Percentiles rank a stretch among this genome's conserved stretches.
phyloP scores from a whole-genome alignment of 2,888 invertebrate species.

The Dicranocentrus wangi region DNA sequence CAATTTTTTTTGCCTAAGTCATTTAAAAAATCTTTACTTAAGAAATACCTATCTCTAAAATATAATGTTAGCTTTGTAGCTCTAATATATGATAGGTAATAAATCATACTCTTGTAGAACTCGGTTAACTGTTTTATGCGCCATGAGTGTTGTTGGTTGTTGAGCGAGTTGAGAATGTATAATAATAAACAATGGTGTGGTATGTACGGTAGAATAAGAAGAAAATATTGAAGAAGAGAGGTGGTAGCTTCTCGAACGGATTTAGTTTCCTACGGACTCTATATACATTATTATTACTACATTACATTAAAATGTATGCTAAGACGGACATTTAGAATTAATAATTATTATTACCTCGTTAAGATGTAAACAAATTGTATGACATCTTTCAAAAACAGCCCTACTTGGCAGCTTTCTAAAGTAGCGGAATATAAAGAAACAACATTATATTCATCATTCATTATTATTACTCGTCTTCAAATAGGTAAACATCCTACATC shows the following conservation, averaged over 20 bases:
- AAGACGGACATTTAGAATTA: no score
- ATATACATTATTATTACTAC: no score
- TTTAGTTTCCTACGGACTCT: neutral
- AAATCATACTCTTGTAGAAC: no score
- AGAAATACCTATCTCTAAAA: neutral
- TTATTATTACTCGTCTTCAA: slow-evolving; percentile 8
- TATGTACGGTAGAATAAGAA: no score
- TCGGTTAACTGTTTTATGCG: slow-evolving; percentile 15
- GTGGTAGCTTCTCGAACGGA: no score
- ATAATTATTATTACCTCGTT: no score
- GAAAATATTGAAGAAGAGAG: neutral
- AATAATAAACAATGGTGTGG: neutral
- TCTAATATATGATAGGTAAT: no score
- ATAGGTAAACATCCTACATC: no score
- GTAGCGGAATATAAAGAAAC: neutral
- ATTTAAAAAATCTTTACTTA: slow-evolving; percentile 14
- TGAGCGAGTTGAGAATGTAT: slow-evolving; percentile 18
- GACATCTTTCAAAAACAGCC: slow-evolving; percentile 42
- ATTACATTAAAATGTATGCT: no score
- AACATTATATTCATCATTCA: slow-evolving; percentile 9
- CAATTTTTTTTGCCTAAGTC: slow-evolving; percentile 56
- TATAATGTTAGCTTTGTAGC: neutral
- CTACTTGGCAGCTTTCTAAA: slow-evolving; percentile 19
- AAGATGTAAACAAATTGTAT: neutral
- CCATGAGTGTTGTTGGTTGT: slow-evolving; percentile 33